phyloP scores from a whole-genome alignment of 2,888 invertebrate species.

The Leptura quadrifasciata region DNA sequence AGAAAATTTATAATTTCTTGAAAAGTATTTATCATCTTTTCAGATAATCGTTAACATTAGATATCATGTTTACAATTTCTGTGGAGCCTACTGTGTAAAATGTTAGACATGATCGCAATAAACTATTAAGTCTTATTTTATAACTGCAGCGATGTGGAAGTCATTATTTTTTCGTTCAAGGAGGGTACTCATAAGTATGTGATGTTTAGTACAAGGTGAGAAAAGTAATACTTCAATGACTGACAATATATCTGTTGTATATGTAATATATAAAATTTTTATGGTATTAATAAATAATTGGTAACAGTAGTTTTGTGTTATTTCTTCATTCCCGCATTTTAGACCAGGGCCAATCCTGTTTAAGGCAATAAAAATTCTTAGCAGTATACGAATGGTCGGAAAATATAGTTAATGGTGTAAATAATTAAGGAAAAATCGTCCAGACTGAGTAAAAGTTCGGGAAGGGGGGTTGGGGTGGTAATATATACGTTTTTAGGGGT shows the following conservation, averaged over 20 bases:
- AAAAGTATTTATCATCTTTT: neutral
- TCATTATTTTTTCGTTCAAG: slow-evolving; percentile 35
- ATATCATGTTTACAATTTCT: slow-evolving; percentile 6
- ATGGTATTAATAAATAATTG: slow-evolving; percentile 56
- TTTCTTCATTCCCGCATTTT: neutral
- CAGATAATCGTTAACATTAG: neutral
- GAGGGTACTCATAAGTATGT: slow-evolving; percentile 50
- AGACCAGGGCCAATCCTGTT: too few species aligned
- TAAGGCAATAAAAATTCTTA: too few species aligned
- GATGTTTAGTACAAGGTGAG: slow-evolving; percentile 62
- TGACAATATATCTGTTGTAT: slow-evolving; percentile 69
- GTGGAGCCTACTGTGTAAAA: slow-evolving; percentile 26
- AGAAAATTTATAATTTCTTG: neutral
- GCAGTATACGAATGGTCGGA: too few species aligned
- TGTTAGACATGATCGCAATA: slow-evolving; percentile 20
- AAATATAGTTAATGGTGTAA: too few species aligned
- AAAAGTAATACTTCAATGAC: slow-evolving; percentile 62
- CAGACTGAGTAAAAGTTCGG: too few species aligned
- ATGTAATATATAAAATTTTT: slow-evolving; percentile 66
- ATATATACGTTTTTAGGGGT: too few species aligned
- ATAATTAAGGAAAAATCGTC: too few species aligned
- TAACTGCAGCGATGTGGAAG: neutral
- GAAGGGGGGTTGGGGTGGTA: too few species aligned
- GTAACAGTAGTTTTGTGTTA: slow-evolving; percentile 14
- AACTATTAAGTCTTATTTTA: neutral